Evolutionary conservation across 2,888 invertebrate species (phyloP), one percentile per base, ranked within the genome.

Genomic region (Urechis unicinctus): DNA sequence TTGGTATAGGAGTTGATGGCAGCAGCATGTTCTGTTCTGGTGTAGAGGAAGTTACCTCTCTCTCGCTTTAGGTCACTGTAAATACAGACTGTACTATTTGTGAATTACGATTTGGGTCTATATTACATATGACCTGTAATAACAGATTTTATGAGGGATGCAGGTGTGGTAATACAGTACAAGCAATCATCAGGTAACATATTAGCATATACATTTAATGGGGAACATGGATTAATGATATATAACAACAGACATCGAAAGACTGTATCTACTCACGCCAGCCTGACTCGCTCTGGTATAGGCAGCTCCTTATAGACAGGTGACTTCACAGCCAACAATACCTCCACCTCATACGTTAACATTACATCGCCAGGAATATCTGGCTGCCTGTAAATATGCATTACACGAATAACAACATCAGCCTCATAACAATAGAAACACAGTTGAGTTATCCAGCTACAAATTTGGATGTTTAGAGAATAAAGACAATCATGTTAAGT

Each of bases 21-120:
- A 25, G 87, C 81, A 31, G 84, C 84, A 53, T 86, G 85, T 70
- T 94, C 93, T 26, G 86, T 85, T 49, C 93, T 84, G 25, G 85
- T 83, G 74, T 90, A 94, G 87, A 90, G 90, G 84, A 88, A 91
- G 78, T 94, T 94, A 4, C 94, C 95, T 54, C 90, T 83, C 68
- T 88, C 87, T 59, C 91, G 85, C 73, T 90, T 91, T 57, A 82
- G 81, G 66, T 86, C 85, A 17, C 88, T 87, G 67, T 49, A 47
- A 43, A 50, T 55, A 54, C 68, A 56, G 22, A 46, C 25, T 21
- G 57, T n/a, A 26, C 54, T 52, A 56, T 9, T 21, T n/a, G 13
- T 13, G 6, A 30, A n/a, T n/a, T n/a, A n/a, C n/a, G n/a, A n/a
- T n/a, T n/a, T n/a, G n/a, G n/a, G n/a, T n/a, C n/a, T n/a, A n/a